Evolutionary conservation across 2,113 vertebrate species (phyloP).

Genomic region (Odontesthes bonariensis): DNA sequence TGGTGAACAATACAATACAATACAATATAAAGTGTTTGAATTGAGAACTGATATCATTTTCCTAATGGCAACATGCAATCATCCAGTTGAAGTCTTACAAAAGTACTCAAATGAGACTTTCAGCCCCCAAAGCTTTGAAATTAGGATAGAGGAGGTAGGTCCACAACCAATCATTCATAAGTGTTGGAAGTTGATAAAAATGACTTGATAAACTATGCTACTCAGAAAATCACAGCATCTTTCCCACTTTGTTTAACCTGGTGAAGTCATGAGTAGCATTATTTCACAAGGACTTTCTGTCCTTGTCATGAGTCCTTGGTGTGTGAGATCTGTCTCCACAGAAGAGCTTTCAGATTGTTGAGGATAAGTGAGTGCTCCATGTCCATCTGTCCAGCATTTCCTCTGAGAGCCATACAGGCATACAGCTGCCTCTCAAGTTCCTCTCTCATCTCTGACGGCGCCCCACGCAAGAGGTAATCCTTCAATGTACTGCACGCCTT

Average conservation of each 20-base stretch:
- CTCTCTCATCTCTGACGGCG: conserved; percentile 89
- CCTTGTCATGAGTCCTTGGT: conserved; percentile 93
- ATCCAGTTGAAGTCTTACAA: conserved; percentile 6
- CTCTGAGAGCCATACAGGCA: conserved; percentile 94
- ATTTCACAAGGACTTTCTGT: neutral
- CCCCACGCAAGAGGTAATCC: conserved; percentile 94
- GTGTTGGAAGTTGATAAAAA: conserved; percentile 30
- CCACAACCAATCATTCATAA: conserved; percentile 13
- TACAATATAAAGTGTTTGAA: conserved; percentile 7
- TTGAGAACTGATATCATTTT: conserved; percentile 1
- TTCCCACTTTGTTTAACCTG: conserved; percentile 3
- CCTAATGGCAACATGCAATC: conserved; percentile 44
- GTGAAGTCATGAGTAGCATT: neutral
- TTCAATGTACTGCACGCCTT: conserved; percentile 93
- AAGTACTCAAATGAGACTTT: neutral
- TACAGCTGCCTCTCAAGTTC: conserved; percentile 97
- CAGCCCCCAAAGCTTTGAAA: neutral
- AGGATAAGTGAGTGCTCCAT: conserved; percentile 99
- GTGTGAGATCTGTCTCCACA: conserved; percentile 99
- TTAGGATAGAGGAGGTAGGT: conserved; percentile 34
- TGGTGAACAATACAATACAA: conserved; percentile 39
- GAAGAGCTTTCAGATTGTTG: conserved; percentile 96
- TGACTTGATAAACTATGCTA: conserved; percentile 28
- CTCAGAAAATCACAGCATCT: conserved; percentile 51
- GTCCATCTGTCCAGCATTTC: conserved; percentile 95